phyloP scores from a whole-genome alignment of 2,113 vertebrate genomes.

The Panthera uncia region DNA sequence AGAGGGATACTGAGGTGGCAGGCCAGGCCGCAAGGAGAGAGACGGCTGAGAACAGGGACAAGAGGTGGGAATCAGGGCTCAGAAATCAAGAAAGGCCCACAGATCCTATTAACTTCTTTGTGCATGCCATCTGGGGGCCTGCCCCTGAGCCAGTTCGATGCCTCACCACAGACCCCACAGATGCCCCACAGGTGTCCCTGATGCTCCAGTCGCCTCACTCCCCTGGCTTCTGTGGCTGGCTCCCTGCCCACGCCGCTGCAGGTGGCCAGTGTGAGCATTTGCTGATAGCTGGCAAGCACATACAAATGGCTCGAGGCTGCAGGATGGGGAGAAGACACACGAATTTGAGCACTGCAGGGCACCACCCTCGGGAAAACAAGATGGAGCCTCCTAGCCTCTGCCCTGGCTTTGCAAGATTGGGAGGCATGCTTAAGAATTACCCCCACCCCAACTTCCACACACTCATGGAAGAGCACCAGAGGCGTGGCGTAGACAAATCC shows the following conservation, averaged over 20 bases:
- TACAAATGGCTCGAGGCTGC: neutral
- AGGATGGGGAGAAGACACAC: neutral
- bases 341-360: neutral
- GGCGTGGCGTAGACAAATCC: neutral
- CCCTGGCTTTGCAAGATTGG: neutral
- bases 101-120: neutral
- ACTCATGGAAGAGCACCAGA: neutral
- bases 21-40: too few relatives aligned
- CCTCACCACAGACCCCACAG: neutral
- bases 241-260: neutral
- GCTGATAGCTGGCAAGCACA: neutral
- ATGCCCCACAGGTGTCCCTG: neutral
- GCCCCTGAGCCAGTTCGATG: neutral
- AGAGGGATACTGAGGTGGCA: neutral
- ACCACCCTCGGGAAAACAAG: neutral
- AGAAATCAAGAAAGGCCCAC: neutral
- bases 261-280: neutral
- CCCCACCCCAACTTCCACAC: too few relatives aligned
- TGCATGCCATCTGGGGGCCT: neutral
- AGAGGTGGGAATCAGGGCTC: neutral
- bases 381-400: neutral
- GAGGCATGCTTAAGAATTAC: neutral
- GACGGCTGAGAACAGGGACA: neutral
- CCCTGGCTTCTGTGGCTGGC: neutral
- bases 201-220: rapidly evolving